phyloP scores from a whole-genome alignment of 2,888 invertebrate species.

The Drosophila maculinotata region DNA sequence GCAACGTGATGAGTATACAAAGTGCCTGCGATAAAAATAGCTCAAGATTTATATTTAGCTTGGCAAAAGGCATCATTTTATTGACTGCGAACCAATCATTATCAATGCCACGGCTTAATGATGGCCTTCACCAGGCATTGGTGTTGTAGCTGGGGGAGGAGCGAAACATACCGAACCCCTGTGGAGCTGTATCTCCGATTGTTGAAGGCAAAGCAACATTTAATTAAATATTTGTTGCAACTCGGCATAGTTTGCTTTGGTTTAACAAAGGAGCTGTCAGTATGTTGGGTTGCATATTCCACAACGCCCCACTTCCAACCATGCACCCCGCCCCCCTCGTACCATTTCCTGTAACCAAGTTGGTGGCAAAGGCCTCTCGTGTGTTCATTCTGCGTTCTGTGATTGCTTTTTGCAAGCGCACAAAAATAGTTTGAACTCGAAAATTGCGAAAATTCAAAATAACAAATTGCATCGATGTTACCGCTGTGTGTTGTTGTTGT shows the following conservation, averaged over 20 bases:
- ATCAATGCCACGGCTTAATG: constrained; percentile 45
- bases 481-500: constrained; percentile 21
- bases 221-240: constrained; percentile 70
- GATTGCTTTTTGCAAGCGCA: constrained; percentile 54
- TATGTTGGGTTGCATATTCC: background rate
- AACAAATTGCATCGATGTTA: constrained; percentile 73
- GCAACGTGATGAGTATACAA: constrained; percentile 39
- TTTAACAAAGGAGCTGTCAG: constrained; percentile 22
- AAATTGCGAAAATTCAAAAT: constrained; percentile 78
- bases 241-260: constrained; percentile 1
- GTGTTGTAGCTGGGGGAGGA: too few species aligned
- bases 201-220: constrained; percentile 50
- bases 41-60: constrained; percentile 45
- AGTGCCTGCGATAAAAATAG: constrained; percentile 58
- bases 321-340: too few species aligned
- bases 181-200: constrained; percentile 12
- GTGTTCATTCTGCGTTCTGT: constrained; percentile 35
- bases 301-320: background rate
- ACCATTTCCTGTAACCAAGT: constrained; percentile 15
- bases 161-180: constrained; percentile 2
- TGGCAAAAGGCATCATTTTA: constrained; percentile 23
- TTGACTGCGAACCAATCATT: constrained; percentile 60
- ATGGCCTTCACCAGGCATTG: background rate
- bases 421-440: constrained; percentile 65
- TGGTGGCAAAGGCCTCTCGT: constrained; percentile 29